These are phyloP conservation scores for Paraplagusia blochii DNA, from an alignment of 2,113 vertebrate genomes.

Conservation along the genomic window DNA sequence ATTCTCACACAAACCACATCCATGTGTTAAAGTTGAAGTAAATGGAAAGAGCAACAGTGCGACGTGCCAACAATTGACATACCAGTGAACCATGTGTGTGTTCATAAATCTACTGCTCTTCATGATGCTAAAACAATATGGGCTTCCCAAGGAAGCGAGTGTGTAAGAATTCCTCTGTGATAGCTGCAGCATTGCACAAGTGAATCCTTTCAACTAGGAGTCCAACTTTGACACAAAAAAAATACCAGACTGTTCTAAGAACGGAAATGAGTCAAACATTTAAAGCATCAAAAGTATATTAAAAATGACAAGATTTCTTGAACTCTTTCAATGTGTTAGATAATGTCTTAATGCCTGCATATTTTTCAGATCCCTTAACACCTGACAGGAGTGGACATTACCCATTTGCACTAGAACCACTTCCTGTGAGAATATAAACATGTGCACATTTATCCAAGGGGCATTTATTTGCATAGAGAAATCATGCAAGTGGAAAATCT, in stretches of 20 bases:
- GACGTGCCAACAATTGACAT: conserved; percentile 35
- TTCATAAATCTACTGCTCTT: conserved; percentile 46
- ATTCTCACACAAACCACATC: conserved; percentile 25
- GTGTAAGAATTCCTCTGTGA: conserved; percentile 9
- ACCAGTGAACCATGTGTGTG: conserved; percentile 32
- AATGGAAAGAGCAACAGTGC: conserved; percentile 34
- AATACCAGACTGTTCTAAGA: neutral
- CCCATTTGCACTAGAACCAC: too few relatives aligned
- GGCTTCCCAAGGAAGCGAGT: conserved; percentile 15
- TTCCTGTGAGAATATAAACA: too few relatives aligned
- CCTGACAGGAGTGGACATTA: too few relatives aligned
- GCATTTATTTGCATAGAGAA: too few relatives aligned
- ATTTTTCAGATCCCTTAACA: too few relatives aligned
- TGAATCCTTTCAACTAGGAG: conserved; percentile 8
- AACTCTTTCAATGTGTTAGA: too few relatives aligned
- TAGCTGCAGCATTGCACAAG: conserved; percentile 7
- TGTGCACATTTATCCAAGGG: too few relatives aligned
- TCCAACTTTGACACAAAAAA: neutral
- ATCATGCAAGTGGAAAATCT: too few relatives aligned
- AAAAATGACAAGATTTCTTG: too few relatives aligned
- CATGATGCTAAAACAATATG: conserved; percentile 36
- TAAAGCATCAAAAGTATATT: neutral
- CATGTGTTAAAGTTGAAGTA: conserved; percentile 8
- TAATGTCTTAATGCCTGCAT: too few relatives aligned
- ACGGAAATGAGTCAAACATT: neutral